These are phyloP conservation scores for Ceratina calcarata DNA, from an alignment of 1,140 invertebrate genomes.

Conservation along the genomic window DNA sequence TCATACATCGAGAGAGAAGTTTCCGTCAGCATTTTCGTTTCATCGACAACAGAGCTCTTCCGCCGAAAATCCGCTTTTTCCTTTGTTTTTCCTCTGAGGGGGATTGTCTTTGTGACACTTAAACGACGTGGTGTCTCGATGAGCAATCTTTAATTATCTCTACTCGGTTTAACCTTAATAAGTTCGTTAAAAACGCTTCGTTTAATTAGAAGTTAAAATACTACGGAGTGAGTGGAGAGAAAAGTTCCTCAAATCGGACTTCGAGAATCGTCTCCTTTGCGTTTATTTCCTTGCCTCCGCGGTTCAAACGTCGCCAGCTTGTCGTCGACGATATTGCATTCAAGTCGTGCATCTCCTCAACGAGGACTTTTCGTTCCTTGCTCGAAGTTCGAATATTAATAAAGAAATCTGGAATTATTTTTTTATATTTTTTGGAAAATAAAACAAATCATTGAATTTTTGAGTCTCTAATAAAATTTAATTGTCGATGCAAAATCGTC, in stretches of 20 bases:
- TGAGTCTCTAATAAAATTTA: too few species aligned
- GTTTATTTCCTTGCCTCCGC: too few species aligned
- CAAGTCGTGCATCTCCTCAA: too few species aligned
- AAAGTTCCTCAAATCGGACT: conserved; percentile 18
- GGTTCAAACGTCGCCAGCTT: conserved; percentile 18
- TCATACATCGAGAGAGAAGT: conserved; percentile 47
- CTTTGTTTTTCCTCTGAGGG: not conserved
- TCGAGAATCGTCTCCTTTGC: not conserved
- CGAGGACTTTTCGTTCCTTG: too few species aligned
- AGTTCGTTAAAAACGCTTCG: conserved; percentile 49
- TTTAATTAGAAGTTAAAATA: conserved; percentile 37
- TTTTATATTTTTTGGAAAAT: too few species aligned
- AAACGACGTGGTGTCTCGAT: conserved; percentile 54
- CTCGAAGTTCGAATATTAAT: too few species aligned
- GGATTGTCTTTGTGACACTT: conserved; percentile 62
- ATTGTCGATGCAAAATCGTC: too few species aligned
- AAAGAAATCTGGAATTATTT: too few species aligned
- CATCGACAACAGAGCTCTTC: conserved; percentile 22
- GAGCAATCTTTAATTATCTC: conserved; percentile 61
- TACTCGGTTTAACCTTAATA: conserved; percentile 55
- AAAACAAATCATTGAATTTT: too few species aligned
- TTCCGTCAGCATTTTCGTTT: conserved; percentile 3
- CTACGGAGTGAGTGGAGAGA: conserved; percentile 19
- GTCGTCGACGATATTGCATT: conserved; percentile 16
- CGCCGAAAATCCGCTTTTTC: not conserved